These are phyloP conservation scores for Drosophila littoralis DNA, from an alignment of 1,140 invertebrate genomes.

Conservation along the genomic window DNA sequence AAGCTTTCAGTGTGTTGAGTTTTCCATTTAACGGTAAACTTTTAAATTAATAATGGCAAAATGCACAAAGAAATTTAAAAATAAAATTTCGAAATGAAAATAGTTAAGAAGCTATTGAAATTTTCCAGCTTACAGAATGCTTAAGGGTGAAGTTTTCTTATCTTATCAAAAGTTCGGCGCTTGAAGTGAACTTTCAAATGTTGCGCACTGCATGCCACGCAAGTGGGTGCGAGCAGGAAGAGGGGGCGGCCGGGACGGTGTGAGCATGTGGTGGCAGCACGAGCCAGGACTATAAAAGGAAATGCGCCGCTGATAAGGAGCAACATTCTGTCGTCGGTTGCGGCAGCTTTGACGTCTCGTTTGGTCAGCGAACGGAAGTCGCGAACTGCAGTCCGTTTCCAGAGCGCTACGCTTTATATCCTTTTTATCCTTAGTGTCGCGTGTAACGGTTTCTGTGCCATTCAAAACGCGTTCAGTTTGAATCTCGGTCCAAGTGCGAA, in stretches of 20 bases:
- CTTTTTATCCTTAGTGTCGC: slow-evolving; percentile 21
- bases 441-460: slow-evolving; percentile 59
- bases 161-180: not conserved
- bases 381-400: slow-evolving; percentile 2
- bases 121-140: not conserved
- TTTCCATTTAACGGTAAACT: not conserved
- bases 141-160: not conserved
- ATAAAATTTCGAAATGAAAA: not conserved
- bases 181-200: not conserved
- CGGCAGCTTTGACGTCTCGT: slow-evolving; percentile 77
- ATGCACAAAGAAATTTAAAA: not conserved
- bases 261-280: slow-evolving; percentile 13
- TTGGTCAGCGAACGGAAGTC: slow-evolving; percentile 41
- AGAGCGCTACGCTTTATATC: slow-evolving; percentile 33
- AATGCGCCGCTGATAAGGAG: slow-evolving; percentile 76
- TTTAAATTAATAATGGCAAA: slow-evolving; percentile 6
- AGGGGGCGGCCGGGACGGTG: not conserved
- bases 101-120: not conserved
- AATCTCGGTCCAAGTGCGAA: slow-evolving; percentile 42
- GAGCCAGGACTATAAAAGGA: slow-evolving; percentile 77
- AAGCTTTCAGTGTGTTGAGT: slow-evolving; percentile 35
- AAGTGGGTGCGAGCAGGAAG: not conserved
- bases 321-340: slow-evolving; percentile 78
- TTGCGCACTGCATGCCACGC: slow-evolving; percentile 3
- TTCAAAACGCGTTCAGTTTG: slow-evolving; percentile 44